Conservation (phyloP, 53 echinoderm and acorn worm species). For the Astropecten irregularis region DNA sequence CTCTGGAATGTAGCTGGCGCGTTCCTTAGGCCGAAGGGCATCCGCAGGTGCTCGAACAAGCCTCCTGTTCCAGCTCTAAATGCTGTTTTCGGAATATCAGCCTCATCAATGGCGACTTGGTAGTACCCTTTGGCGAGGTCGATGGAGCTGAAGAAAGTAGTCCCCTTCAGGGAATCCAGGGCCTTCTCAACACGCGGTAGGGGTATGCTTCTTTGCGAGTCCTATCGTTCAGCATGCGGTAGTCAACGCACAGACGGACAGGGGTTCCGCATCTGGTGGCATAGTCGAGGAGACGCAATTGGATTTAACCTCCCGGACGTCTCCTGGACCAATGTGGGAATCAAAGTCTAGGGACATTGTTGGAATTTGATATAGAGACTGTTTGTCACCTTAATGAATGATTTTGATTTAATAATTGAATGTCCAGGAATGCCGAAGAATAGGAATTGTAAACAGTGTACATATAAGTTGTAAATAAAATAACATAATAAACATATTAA, state of each 20-base stretch:
- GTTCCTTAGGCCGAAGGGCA: too few species aligned
- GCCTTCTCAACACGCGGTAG: constrained; percentile 21
- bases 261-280: constrained; percentile 10
- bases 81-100: constrained; percentile 1
- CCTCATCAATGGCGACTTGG: constrained; percentile 10
- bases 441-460: too few species aligned
- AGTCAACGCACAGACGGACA: constrained; percentile 25
- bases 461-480: too few species aligned
- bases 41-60: constrained; percentile 4
- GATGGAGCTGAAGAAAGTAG: constrained; percentile 42
- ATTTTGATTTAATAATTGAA: too few species aligned
- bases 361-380: too few species aligned
- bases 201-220: constrained; percentile 23
- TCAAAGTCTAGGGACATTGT: constrained; percentile 44
- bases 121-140: constrained; percentile 49
- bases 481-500: too few species aligned
- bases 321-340: constrained; percentile 54
- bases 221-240: neutral
- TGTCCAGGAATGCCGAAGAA: too few species aligned
- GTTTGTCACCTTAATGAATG: too few species aligned
- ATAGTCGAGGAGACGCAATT: constrained; percentile 59
- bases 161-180: constrained; percentile 21
- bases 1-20: too few species aligned
- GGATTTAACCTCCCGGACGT: constrained; percentile 68
- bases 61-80: constrained; percentile 51